Percentiles rank a stretch among this genome's conserved stretches.
Evolutionary conservation across 1,140 invertebrate genomes (phyloP).

Genomic region (Daktulosphaira vitifoliae): DNA sequence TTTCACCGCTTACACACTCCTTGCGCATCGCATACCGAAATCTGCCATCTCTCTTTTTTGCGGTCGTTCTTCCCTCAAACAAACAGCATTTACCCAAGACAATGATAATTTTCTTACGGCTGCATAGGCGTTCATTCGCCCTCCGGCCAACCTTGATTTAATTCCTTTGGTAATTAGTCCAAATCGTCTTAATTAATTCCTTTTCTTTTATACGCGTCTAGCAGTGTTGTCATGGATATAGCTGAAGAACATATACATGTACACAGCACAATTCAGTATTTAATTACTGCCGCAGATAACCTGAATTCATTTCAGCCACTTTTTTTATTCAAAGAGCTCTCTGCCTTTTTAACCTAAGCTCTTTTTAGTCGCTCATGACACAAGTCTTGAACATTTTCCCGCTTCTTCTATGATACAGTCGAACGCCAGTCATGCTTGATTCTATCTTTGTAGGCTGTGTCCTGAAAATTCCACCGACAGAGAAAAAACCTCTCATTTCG

Average conservation of each 20-base stretch:
- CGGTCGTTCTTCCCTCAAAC: too few species aligned
- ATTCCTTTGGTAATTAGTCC: conserved; percentile 29
- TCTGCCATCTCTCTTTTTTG: too few species aligned
- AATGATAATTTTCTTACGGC: conserved; percentile 4
- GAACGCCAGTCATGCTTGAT: too few species aligned
- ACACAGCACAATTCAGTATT: not conserved
- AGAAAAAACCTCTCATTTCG: conserved; percentile 30
- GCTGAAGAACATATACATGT: not conserved
- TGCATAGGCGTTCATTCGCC: not conserved
- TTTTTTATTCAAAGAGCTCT: not conserved
- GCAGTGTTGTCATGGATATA: conserved; percentile 9
- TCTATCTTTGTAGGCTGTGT: conserved; percentile 1
- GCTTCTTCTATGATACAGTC: too few species aligned
- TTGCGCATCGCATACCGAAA: too few species aligned
- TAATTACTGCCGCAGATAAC: conserved; percentile 31
- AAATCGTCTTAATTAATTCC: conserved; percentile 33
- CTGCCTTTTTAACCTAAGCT: too few species aligned
- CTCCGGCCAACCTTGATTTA: too few species aligned
- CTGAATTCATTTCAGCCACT: not conserved
- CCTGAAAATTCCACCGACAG: not conserved
- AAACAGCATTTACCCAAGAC: conserved; percentile 1
- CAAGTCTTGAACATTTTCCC: conserved; percentile 8
- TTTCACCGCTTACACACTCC: too few species aligned
- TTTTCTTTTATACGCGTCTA: conserved; percentile 15
- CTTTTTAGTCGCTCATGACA: conserved; percentile 17